These are phyloP conservation scores for Platyscapa corneri DNA, from an alignment of 1,140 invertebrate genomes.

Conservation along the genomic window DNA sequence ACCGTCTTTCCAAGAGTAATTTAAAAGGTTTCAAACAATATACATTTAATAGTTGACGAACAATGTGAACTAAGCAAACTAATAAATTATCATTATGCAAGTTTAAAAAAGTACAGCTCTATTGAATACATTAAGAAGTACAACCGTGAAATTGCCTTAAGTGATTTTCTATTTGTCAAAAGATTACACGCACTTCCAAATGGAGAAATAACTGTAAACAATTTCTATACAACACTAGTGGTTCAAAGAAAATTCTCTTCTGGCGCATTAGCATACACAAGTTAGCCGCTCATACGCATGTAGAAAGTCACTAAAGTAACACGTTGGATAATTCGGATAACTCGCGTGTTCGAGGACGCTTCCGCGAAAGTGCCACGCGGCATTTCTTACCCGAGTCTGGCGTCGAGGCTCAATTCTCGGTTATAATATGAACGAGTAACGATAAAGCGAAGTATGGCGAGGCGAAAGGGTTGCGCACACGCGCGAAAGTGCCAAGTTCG, in stretches of 20 bases:
- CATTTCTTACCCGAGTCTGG: background rate
- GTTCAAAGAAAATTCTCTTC: background rate
- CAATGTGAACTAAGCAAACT: background rate
- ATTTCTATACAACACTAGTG: background rate
- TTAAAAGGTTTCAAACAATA: background rate
- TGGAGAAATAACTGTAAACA: slow-evolving; percentile 7
- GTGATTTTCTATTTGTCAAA: background rate
- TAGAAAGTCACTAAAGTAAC: slow-evolving; percentile 63
- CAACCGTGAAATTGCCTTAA: background rate
- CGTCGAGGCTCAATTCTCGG: background rate
- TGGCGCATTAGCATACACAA: background rate
- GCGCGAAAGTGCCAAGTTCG: background rate
- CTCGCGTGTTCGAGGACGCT: slow-evolving; percentile 57
- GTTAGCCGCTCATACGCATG: background rate
- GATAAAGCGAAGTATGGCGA: background rate
- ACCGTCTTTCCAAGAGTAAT: background rate
- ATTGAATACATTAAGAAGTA: background rate
- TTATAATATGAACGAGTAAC: background rate
- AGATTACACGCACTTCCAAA: background rate
- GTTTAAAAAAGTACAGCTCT: background rate
- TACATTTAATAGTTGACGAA: background rate
- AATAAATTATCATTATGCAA: background rate
- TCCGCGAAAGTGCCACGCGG: slow-evolving; percentile 64
- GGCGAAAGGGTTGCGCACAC: slow-evolving; percentile 24
- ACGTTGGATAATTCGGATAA: slow-evolving; percentile 65